Conservation (phyloP, 2,113 vertebrate genomes). For the Callorhinus ursinus region DNA sequence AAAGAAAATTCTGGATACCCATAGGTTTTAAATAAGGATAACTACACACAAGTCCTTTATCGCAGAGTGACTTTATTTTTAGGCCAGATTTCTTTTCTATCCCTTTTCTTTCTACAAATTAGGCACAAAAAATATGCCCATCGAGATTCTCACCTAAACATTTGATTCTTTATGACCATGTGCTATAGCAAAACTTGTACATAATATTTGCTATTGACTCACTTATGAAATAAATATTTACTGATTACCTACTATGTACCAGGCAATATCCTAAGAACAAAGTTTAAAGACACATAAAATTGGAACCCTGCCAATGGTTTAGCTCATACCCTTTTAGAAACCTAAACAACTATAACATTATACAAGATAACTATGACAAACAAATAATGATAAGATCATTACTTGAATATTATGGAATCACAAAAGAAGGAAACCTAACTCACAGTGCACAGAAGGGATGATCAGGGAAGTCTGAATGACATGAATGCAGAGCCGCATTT, state of each 20-base stretch:
- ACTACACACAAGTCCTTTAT: neutral
- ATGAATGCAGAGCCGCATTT: neutral
- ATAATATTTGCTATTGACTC: neutral
- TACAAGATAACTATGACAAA: neutral
- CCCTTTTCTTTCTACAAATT: neutral
- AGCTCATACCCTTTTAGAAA: neutral
- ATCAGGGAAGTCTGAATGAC: neutral
- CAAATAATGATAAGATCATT: neutral
- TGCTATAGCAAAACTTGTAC: neutral
- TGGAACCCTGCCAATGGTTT: neutral
- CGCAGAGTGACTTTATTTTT: neutral
- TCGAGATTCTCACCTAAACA: neutral
- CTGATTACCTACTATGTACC: neutral
- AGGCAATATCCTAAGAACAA: neutral
- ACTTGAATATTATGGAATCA: neutral
- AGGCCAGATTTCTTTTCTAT: neutral
- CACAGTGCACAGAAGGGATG: neutral
- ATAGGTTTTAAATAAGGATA: neutral
- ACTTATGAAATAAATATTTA: neutral
- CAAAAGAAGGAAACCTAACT: neutral
- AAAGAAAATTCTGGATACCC: neutral
- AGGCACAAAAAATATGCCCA: neutral
- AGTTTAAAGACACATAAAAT: neutral
- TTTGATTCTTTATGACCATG: neutral
- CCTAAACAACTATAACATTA: neutral